Conservation (phyloP, 2,888 invertebrate species). For the Polia nebulosa region DNA sequence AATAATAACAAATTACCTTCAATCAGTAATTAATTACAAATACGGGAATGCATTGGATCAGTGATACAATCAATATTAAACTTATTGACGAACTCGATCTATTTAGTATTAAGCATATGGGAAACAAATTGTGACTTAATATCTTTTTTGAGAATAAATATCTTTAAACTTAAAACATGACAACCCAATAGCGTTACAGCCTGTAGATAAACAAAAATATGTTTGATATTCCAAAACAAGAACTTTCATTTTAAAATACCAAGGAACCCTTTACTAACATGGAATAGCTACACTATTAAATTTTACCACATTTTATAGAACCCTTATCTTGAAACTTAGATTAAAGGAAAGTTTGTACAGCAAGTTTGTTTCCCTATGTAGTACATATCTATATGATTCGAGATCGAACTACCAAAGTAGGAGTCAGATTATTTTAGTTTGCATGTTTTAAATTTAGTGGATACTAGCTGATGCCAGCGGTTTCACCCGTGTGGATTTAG, state of each 20-base stretch:
- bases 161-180: too few relatives aligned
- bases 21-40: too few relatives aligned
- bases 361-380: constrained; percentile 65
- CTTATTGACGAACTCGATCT: too few relatives aligned
- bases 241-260: constrained; percentile 12
- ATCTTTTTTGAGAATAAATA: too few relatives aligned
- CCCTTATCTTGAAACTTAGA: constrained; percentile 75
- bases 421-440: constrained; percentile 45
- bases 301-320: constrained; percentile 67
- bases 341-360: constrained; percentile 72
- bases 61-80: too few relatives aligned
- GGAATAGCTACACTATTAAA: constrained; percentile 55
- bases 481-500: too few relatives aligned
- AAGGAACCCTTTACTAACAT: constrained; percentile 50
- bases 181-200: too few relatives aligned
- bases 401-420: constrained; percentile 28
- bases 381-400: constrained; percentile 48
- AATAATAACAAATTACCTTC: too few relatives aligned
- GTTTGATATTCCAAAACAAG: not conserved
- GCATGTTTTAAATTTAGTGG: constrained; percentile 9
- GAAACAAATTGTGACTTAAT: too few relatives aligned
- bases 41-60: too few relatives aligned
- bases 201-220: not conserved
- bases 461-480: too few relatives aligned
- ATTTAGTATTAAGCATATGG: too few relatives aligned